Base-by-base conservation (phyloP, 2,888 invertebrate genomes). In the Drosophila picticornis region DNA sequence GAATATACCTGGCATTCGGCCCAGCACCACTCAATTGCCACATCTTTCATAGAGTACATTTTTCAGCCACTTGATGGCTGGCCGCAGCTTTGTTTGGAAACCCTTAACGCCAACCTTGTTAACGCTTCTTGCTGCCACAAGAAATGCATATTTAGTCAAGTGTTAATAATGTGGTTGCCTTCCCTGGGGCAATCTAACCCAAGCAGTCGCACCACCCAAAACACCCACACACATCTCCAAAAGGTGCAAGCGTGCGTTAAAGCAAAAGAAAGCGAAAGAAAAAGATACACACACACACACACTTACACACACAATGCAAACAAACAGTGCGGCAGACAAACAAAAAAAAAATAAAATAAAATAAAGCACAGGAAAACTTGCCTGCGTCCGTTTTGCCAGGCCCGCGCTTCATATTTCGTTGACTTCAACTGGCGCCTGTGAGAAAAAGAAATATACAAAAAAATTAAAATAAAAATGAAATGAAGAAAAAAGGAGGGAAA, bases 91-190 rank as follows among this genome's bases (percentile, higher is more conserved):
- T 72, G 64, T 78, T 75, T 80, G 56, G 34, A 64, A 71, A 68
- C 75, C 77, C 75, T 71, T 68, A 69, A 62, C 57, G 50, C 69
- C 77, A 77, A 75, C 75, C 86, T 86, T 86, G 86, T 83, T 88
- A 88, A 68, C 84, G 80, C 84, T 79, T 72, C 67, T 81, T 80
- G 73, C 82, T 75, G 84, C 78, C 82, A 80, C 85, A 91, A 91
- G 91, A 91, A 92, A 91, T 91, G 91, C 91, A 92, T 93, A 93
- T 92, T 93, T 90, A 92, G 92, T 92, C 92, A 88, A 92, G 93
- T 93, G 93, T 92, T 93, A 93, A 92, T 93, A 93, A 93, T 92
- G 88, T 87, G 92, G 77, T 81, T 81, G 88, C 77, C 80, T 75
- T 82, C 72, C 84, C 66, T 56, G 62, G 72, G 80, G 75, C 71